Conservation (phyloP, 1,140 invertebrate species). For the Yoshiicerus persimilis region DNA sequence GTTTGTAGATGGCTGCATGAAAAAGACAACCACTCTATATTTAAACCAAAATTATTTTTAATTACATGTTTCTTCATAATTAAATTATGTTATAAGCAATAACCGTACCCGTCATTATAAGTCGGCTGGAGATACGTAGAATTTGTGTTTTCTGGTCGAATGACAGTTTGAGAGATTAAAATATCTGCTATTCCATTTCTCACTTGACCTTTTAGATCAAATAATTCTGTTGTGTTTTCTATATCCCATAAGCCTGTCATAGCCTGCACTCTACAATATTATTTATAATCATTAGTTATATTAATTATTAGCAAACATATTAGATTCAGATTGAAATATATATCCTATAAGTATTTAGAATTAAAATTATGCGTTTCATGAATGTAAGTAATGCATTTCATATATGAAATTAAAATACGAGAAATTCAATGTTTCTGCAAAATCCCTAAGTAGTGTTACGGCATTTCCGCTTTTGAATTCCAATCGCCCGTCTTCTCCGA, state of each 20-base stretch:
- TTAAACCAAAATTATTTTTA: neutral
- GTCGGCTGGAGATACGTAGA: neutral
- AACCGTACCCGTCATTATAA: neutral
- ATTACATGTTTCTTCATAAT: no score
- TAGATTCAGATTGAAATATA: no score
- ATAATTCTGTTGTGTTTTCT: neutral
- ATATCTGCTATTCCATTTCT: neutral
- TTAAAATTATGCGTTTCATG: no score
- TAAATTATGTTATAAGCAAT: neutral
- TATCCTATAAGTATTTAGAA: no score
- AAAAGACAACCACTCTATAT: neutral
- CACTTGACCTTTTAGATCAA: neutral
- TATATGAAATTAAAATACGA: no score
- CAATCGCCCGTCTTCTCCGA: neutral
- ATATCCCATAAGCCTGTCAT: neutral
- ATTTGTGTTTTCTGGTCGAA: neutral
- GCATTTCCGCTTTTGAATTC: neutral
- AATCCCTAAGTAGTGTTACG: neutral
- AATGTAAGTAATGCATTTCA: no score
- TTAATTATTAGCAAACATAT: neutral
- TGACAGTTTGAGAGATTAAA: neutral
- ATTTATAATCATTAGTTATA: neutral
- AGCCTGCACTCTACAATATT: neutral
- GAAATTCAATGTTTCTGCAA: neutral
- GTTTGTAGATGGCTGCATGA: neutral